Evolutionary conservation across 2,888 invertebrate genomes (phyloP), one percentile per base, ranked within the genome.

Genomic region (Acheta domesticus): DNA sequence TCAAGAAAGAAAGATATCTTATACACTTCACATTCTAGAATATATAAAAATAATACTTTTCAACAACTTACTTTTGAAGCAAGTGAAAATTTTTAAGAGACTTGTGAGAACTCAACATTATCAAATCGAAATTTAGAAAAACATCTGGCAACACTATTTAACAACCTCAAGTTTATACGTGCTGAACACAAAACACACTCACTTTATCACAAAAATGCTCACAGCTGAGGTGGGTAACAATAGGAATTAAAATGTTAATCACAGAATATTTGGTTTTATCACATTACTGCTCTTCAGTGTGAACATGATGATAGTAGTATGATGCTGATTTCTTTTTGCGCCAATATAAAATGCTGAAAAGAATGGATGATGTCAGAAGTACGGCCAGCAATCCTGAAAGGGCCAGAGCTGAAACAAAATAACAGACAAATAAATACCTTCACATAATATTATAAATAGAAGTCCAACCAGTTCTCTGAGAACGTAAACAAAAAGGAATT

Each of bases 341-440:
- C 79, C 76, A 79, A 20, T 62, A 76, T 2, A 36, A 21, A 20
- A 79, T 48, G 23, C 76, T 62, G 20, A 75, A 76, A 20, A 73
- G n/a, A 75, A 79, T 36, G 5, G 76, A 76, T 21, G 20, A 36
- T 11, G 50, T n/a, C 23, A 79, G 73, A 12, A 80, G 19, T 12
- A 80, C 16, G 11, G 75, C 75, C 19, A 80, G 50, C 48, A 78
- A 8, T 36, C 77, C 49, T n/a, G n/a, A 49, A 14, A 75, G 16
- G 8, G 75, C 50, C 11, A 78, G 14, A 78, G 48, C 77, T 80
- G 62, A 77, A 36, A 36, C 14, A 79, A 79, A n/a, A 76, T 21
- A 19, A 49, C 12, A 20, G 49, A 78, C 12, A 11, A 36, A 73
- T 78, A 75, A 75, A 5, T 21, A 74, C 14, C 21, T 74, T 12